Evolutionary conservation across 2,797 vertebrate genomes (phyloP), one percentile per base, ranked within the genome.

Genomic region (Triplophysa yarkandensis): DNA sequence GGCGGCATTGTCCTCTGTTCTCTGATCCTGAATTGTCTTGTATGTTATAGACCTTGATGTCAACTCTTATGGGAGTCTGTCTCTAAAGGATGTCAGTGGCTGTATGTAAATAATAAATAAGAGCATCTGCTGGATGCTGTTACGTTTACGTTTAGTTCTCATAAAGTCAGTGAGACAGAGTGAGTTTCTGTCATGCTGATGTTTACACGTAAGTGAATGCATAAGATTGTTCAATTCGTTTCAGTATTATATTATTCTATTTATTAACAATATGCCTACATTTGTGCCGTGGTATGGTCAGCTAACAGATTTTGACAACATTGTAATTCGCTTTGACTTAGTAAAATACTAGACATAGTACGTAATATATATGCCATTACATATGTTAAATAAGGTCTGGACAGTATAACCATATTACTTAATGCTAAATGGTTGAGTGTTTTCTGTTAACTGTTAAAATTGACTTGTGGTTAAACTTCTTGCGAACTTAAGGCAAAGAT

Each of bases 71-170:
- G 74, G 70, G 69, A 69, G 17, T 76, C 63, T 71, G 69, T 60
- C 77, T 70, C 72, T 74, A 65, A 83, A 76, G 81, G 70, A 80
- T 65, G 67, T 74, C 65, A 68, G 74, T 68, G 76, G 73, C 80
- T 61, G 71, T 25, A 66, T 60, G 77, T 85, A 84, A 85, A 85
- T 85, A 83, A 84, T 84, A 80, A 81, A 85, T 81, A 77, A 81
- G 76, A 63, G 79, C 82, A 85, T 81, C 82, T 85, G 84, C 74
- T 74, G 76, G 48, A 77, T 82, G 76, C 76, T 72, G 72, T 80
- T 80, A 74, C 77, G 80, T 69, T 81, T 74, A 68, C 60, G n/a
- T n/a, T 36, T 80, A 68, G 57, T 58, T 80, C 82, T 83, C 76
- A 75, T 83, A 82, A 77, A 80, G 68, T 80, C 82, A 70, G 54